A percentile compares a stretch with the other conserved stretches of the same genome.
phyloP scores from a whole-genome alignment of 2,888 invertebrate genomes.

The Ferrisia virgata region DNA sequence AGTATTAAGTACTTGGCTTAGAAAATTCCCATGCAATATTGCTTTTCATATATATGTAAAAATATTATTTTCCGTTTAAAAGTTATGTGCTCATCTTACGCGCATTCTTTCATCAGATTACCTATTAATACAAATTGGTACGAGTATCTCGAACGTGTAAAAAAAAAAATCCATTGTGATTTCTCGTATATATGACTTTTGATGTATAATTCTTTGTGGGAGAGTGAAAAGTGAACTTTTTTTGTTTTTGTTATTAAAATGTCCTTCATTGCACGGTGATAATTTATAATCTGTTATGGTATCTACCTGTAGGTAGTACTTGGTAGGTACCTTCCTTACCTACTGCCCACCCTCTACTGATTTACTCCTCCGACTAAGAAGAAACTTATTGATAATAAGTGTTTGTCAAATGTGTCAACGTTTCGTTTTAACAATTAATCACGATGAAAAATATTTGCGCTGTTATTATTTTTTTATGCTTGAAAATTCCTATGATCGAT shows the following conservation, averaged over 20 bases:
- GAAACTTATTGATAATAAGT: not conserved
- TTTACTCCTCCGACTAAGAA: no score
- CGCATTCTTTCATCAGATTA: not conserved
- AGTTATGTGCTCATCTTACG: not conserved
- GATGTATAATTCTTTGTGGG: not conserved
- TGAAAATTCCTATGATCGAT: not conserved
- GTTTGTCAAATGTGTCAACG: not conserved
- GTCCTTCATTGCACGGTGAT: not conserved
- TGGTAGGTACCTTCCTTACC: no score
- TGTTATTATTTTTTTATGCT: not conserved
- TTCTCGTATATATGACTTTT: not conserved
- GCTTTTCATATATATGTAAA: constrained; percentile 23
- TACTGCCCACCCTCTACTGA: no score
- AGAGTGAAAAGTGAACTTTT: not conserved
- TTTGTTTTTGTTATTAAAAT: not conserved
- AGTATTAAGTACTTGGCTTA: not conserved
- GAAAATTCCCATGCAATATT: constrained; percentile 33
- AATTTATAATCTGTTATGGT: not conserved
- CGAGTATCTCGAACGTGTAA: not conserved
- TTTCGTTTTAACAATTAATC: not conserved
- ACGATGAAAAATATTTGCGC: not conserved
- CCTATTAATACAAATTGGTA: not conserved
- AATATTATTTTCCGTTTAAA: not conserved
- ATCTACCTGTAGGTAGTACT: not conserved
- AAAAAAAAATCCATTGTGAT: not conserved